Conservation (phyloP, 2,797 vertebrate genomes). For the Botia almorhae region DNA sequence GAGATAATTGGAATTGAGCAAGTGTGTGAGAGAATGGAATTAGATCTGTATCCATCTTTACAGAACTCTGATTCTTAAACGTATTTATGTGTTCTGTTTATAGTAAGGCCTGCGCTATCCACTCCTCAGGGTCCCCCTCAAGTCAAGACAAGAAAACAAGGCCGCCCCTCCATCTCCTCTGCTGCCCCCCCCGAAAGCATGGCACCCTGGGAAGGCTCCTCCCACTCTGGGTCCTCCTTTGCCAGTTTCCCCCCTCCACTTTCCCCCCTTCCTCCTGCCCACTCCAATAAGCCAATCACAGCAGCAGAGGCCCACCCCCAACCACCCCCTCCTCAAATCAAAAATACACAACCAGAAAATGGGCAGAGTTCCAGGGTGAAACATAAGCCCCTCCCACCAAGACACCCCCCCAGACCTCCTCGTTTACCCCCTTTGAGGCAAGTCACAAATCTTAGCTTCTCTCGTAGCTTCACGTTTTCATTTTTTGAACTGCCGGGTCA, state of each 20-base stretch:
- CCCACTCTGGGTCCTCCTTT: conserved; percentile 74
- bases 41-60: not conserved
- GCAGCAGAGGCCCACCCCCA: conserved; percentile 32
- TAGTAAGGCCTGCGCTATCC: conserved; percentile 59
- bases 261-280: conserved; percentile 47
- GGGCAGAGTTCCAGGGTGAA: conserved; percentile 43
- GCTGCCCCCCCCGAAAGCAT: conserved; percentile 65
- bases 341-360: conserved; percentile 24
- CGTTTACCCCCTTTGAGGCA: conserved; percentile 76
- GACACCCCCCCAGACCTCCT: conserved; percentile 60
- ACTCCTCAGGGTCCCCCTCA: conserved; percentile 55
- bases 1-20: not conserved
- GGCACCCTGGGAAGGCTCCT: conserved; percentile 71
- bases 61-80: not conserved
- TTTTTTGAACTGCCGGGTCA: conserved; percentile 84
- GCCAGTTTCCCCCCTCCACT: conserved; percentile 61
- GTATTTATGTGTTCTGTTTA: not conserved
- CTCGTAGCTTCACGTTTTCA: conserved; percentile 84
- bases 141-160: conserved; percentile 50
- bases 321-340: conserved; percentile 48
- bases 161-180: conserved; percentile 52
- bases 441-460: conserved; percentile 82
- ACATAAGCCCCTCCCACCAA: conserved; percentile 57
- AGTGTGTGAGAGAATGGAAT: not conserved
- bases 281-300: conserved; percentile 47